These are phyloP conservation scores for Sarcoramphus papa DNA, from an alignment of 2,797 vertebrate species.

Conservation along the genomic window DNA sequence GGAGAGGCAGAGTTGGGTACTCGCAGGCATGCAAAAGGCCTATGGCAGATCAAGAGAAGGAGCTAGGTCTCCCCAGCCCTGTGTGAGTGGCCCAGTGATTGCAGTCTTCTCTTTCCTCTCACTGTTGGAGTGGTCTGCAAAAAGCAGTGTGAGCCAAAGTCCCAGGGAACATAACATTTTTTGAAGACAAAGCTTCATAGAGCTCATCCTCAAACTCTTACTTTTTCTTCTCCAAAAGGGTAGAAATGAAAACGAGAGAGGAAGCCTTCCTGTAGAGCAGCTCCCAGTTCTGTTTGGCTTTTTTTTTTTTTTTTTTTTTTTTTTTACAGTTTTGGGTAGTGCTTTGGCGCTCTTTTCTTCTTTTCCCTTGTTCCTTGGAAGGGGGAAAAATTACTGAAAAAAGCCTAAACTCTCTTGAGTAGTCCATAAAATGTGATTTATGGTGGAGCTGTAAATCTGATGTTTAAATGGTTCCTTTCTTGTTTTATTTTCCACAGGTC, in stretches of 20 bases:
- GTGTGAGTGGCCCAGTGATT: not conserved
- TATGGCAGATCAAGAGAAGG: not conserved
- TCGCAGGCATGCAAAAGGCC: not conserved
- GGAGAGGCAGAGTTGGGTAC: not conserved
- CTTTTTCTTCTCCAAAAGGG: not conserved
- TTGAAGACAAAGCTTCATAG: not conserved
- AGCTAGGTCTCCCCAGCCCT: not conserved
- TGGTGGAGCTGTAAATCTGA: not conserved
- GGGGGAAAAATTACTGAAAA: not conserved
- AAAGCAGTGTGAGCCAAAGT: not conserved
- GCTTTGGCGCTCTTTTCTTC: not conserved
- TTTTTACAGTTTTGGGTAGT: not conserved
- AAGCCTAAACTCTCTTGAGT: not conserved
- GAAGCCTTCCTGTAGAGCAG: not conserved
- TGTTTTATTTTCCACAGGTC: conserved; percentile 45
- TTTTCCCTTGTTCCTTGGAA: not conserved
- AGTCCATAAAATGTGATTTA: not conserved
- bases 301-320: not conserved
- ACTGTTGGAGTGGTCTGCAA: not conserved
- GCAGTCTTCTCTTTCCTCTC: not conserved
- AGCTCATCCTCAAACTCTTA: not conserved
- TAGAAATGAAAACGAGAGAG: not conserved
- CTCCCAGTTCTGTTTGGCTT: not conserved
- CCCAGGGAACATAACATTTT: not conserved
- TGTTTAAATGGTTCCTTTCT: not conserved